These are phyloP conservation scores for Mobula birostris DNA, from an alignment of 2,113 vertebrate genomes.

Conservation along the genomic window DNA sequence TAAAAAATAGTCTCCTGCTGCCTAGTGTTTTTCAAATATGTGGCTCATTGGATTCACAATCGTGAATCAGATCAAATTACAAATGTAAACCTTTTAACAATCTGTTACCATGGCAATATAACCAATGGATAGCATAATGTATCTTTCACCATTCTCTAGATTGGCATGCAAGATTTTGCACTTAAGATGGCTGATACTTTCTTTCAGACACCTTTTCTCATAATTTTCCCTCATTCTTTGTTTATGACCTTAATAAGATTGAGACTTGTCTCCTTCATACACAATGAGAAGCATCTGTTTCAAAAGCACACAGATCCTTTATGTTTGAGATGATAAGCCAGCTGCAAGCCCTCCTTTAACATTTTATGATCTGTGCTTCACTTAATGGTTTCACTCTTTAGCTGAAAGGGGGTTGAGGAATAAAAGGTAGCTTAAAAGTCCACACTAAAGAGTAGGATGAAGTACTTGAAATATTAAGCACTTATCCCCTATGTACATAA, in stretches of 20 bases:
- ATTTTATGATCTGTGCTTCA: conserved; percentile 35
- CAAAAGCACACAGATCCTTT: conserved; percentile 12
- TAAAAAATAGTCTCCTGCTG: background rate
- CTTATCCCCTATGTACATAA: conserved; percentile 6
- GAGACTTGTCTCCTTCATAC: background rate
- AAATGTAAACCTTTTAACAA: conserved; percentile 19
- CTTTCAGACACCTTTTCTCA: background rate
- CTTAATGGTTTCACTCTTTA: conserved; percentile 25
- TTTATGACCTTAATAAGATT: conserved; percentile 22
- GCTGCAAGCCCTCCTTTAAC: conserved; percentile 30
- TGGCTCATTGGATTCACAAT: conserved; percentile 10
- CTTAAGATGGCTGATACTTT: background rate
- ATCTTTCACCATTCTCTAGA: conserved; percentile 1
- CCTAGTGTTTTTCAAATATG: background rate
- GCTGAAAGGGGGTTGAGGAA: conserved; percentile 17
- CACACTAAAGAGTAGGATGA: background rate
- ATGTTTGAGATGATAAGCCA: conserved; percentile 20
- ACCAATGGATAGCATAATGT: background rate
- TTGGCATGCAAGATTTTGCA: background rate
- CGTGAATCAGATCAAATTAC: background rate
- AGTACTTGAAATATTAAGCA: conserved; percentile 20
- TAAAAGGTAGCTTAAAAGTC: conserved; percentile 28
- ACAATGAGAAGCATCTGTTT: conserved; percentile 32
- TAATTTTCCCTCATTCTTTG: conserved; percentile 1
- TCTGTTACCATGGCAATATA: conserved; percentile 15